Evolutionary conservation across 2,113 vertebrate genomes (phyloP).

Genomic region (Lamprotornis superbus): DNA sequence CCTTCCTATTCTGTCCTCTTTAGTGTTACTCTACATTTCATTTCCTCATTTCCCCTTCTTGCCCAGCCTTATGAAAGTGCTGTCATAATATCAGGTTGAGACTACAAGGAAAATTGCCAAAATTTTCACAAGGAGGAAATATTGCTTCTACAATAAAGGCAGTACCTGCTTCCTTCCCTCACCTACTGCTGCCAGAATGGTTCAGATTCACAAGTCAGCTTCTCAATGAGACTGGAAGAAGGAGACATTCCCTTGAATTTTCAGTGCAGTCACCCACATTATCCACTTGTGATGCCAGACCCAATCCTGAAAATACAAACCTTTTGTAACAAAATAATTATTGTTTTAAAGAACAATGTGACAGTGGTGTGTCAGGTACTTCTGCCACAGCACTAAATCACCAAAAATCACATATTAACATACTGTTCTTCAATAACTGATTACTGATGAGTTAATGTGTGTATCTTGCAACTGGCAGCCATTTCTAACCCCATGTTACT

Average conservation of each 20-base stretch:
- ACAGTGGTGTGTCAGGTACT: conserved; percentile 61
- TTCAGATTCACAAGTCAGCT: not conserved
- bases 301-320: not conserved
- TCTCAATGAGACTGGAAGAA: not conserved
- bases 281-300: not conserved
- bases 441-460: conserved; percentile 58
- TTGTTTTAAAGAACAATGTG: conserved; percentile 54
- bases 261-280: not conserved
- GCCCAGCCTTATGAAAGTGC: not conserved
- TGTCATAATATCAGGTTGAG: not conserved
- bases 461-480: conserved; percentile 68
- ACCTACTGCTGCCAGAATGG: not conserved
- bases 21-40: not conserved
- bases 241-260: not conserved
- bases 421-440: conserved; percentile 66
- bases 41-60: not conserved
- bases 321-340: conserved; percentile 58
- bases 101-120: not conserved
- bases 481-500: conserved; percentile 61
- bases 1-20: not conserved
- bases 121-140: not conserved
- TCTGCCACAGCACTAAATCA: conserved; percentile 58
- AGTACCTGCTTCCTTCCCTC: not conserved
- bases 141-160: not conserved
- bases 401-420: conserved; percentile 55